Conservation (phyloP, 2,888 invertebrate genomes). For the Plebejus melissa region DNA sequence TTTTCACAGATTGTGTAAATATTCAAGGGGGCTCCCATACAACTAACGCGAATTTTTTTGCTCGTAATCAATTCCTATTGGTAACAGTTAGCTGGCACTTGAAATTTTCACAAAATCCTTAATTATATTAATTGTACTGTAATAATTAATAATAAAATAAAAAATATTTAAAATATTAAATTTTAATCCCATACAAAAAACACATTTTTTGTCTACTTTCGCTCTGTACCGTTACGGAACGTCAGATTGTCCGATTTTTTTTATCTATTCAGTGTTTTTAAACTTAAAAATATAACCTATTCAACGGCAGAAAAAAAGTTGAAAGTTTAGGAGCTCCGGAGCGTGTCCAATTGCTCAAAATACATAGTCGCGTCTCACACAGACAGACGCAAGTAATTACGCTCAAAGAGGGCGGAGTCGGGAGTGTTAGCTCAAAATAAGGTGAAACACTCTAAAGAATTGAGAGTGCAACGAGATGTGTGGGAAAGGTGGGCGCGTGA, state of each 20-base stretch:
- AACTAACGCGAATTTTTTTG: too few relatives aligned
- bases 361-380: slow-evolving; percentile 8
- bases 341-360: slow-evolving; percentile 6
- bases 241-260: not conserved
- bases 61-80: too few relatives aligned
- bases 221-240: too few relatives aligned
- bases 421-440: slow-evolving; percentile 11
- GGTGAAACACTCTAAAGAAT: slow-evolving; percentile 17
- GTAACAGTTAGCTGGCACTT: too few relatives aligned
- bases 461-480: slow-evolving; percentile 24
- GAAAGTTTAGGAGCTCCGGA: not conserved
- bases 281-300: not conserved
- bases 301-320: not conserved
- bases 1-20: too few relatives aligned
- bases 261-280: not conserved
- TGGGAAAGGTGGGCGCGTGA: slow-evolving; percentile 43
- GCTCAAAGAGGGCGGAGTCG: not conserved
- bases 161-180: too few relatives aligned
- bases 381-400: not conserved
- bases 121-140: too few relatives aligned
- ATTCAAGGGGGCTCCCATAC: too few relatives aligned
- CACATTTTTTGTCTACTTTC: too few relatives aligned
- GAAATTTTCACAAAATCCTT: too few relatives aligned
- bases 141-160: too few relatives aligned
- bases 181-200: too few relatives aligned